Conservation (phyloP, 2,888 invertebrate species). For the Erebia epiphron region DNA sequence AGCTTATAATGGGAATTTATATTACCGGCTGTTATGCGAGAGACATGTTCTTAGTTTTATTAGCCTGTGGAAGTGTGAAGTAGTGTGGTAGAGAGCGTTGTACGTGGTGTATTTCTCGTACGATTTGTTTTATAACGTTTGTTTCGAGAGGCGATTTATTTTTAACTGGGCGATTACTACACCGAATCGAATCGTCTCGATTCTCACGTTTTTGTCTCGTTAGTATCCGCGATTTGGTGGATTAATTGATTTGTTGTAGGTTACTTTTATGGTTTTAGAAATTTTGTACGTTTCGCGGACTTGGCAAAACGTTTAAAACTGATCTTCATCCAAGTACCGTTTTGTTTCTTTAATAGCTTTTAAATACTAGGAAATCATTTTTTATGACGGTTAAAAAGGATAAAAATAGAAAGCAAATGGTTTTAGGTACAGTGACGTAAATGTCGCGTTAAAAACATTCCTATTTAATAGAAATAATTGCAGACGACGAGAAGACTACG, state of each 20-base stretch:
- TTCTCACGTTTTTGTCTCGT: constrained; percentile 80
- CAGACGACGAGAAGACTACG: no score
- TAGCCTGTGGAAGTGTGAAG: constrained; percentile 49
- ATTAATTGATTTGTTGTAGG: constrained; percentile 69
- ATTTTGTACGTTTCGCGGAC: constrained; percentile 36
- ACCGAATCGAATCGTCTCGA: constrained; percentile 62
- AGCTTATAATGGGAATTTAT: constrained; percentile 41
- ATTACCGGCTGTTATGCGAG: constrained; percentile 45
- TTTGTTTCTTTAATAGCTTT: constrained; percentile 2
- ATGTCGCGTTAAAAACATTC: no score
- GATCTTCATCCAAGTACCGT: neutral
- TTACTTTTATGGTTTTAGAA: constrained; percentile 58
- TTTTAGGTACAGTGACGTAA: no score
- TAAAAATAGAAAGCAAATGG: no score
- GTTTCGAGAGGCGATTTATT: constrained; percentile 64
- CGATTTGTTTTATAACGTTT: constrained; percentile 73
- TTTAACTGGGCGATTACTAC: constrained; percentile 70
- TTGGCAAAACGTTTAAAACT: constrained; percentile 8
- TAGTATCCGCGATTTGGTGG: constrained; percentile 51
- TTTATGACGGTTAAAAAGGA: neutral
- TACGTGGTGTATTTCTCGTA: constrained; percentile 56
- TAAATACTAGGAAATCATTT: neutral
- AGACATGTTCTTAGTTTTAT: constrained; percentile 44
- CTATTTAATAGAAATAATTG: no score
- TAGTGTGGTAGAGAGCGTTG: constrained; percentile 42